Base-by-base conservation (phyloP, 2,888 invertebrate species). In the Temnothorax ravouxi region DNA sequence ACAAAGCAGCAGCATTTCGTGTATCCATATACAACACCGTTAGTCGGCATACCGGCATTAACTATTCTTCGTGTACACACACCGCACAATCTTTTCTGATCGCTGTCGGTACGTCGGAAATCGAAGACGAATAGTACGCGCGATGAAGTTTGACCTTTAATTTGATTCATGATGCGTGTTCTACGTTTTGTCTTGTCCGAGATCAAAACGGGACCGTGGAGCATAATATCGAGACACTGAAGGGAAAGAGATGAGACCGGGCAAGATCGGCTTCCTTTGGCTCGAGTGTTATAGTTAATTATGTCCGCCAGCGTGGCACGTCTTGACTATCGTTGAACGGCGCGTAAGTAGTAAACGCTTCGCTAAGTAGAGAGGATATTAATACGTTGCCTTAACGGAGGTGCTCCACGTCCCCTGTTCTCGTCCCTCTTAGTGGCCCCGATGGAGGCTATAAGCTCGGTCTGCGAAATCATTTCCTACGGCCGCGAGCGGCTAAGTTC, bases 301-400 rank as follows among this genome's bases (percentile, higher is more conserved):
- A 87, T 84, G 85, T 83, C 82, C 67, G 69, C 82, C 83, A 72
- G 71, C 76, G 72, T 75, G 77, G 74, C 84, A 83, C 84, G 86
- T 89, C 87, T 72, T 21, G 80, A 64, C 81, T 81, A 81, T 80
- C 83, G 84, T 83, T 54, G 76, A 62, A 18, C 79, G 25, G 79
- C 81, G 77, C 84, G 83, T 88, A 87, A 90, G 87, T 75, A 88
- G 91, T 87, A 87, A 89, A 90, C 87, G 89, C 84, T 90, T 85
- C 84, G 84, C 87, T 90, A 90, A 90, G 88, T 90, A 89, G 90
- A 91, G 87, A 86, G 85, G 87, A 85, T 89, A 89, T 91, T 90
- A 89, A 89, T 90, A 88, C 87, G 84, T 85, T 87, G 87, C 81
- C 71, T 83, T 86, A 84, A 88, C 87, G 90, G 89, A 87, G 87